Percentiles rank a stretch among this genome's conserved stretches.
phyloP scores from a whole-genome alignment of 1,140 invertebrate genomes.

The Drosophila rhopaloa region DNA sequence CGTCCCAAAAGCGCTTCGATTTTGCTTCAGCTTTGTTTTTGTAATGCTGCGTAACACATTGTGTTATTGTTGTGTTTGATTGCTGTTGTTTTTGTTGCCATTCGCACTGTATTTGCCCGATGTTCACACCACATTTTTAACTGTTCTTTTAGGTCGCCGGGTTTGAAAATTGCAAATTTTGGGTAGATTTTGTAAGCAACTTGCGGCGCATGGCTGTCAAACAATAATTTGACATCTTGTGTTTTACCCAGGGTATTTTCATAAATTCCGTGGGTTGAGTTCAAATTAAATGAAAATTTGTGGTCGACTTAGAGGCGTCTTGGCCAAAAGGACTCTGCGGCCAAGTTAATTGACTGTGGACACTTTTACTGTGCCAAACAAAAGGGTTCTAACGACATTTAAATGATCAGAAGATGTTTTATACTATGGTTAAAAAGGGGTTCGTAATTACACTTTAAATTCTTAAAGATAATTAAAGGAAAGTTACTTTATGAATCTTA shows the following conservation, averaged over 20 bases:
- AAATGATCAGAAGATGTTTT: not conserved
- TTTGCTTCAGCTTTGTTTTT: constrained; percentile 40
- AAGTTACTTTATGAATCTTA: no score
- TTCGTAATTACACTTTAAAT: no score
- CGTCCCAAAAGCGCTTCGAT: constrained; percentile 71
- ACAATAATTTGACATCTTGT: constrained; percentile 49
- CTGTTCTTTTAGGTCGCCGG: constrained; percentile 23
- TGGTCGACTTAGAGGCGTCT: constrained; percentile 44
- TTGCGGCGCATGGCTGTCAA: constrained; percentile 41
- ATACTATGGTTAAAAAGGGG: not conserved
- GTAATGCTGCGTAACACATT: constrained; percentile 63
- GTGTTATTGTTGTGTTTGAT: constrained; percentile 33
- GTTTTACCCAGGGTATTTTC: no score
- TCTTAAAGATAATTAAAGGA: no score
- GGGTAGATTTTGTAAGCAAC: constrained; percentile 15
- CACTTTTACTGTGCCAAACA: not conserved
- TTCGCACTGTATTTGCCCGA: constrained; percentile 24
- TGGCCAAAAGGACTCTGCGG: constrained; percentile 12
- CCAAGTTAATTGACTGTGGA: constrained; percentile 36
- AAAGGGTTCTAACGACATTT: constrained; percentile 4
- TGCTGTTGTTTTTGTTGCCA: constrained; percentile 4
- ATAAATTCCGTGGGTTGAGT: not conserved
- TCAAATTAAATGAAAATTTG: constrained; percentile 60
- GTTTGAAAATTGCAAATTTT: constrained; percentile 40
- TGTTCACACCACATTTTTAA: constrained; percentile 37